phyloP scores from a whole-genome alignment of 2,888 invertebrate genomes.

The Pachymerium ferrugineum region DNA sequence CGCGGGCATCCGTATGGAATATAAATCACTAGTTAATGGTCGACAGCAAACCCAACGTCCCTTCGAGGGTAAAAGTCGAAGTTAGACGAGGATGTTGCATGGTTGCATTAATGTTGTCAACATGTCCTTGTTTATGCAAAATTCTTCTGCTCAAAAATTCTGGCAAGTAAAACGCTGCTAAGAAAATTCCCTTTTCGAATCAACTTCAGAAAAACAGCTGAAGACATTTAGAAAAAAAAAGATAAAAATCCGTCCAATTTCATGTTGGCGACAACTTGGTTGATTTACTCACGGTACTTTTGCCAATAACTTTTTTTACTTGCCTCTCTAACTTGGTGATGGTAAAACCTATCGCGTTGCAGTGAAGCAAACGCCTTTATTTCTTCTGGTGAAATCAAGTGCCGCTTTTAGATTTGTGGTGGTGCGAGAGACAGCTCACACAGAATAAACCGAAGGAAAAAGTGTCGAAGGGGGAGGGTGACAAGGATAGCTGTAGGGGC shows the following conservation, averaged over 20 bases:
- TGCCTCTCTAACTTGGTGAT: background rate
- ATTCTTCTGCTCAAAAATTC: no score
- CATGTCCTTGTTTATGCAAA: background rate
- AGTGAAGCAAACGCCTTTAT: slow-evolving; percentile 16
- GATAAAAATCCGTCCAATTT: slow-evolving; percentile 24
- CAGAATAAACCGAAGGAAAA: slow-evolving; percentile 8
- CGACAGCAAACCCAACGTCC: background rate
- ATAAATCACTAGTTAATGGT: background rate
- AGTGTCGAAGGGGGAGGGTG: slow-evolving; percentile 15
- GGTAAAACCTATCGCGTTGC: slow-evolving; percentile 24
- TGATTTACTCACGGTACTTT: slow-evolving; percentile 20
- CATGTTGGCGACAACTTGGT: slow-evolving; percentile 22
- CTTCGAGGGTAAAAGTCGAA: slow-evolving; percentile 19
- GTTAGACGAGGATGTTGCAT: slow-evolving; percentile 12
- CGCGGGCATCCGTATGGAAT: slow-evolving; percentile 19
- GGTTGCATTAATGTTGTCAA: slow-evolving; percentile 4
- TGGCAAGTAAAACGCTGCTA: background rate
- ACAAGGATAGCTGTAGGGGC: background rate
- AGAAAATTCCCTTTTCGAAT: no score
- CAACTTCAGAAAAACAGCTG: background rate
- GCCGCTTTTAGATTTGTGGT: slow-evolving; percentile 24
- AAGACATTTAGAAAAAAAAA: background rate
- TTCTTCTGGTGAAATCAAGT: slow-evolving; percentile 24
- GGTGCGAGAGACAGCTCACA: slow-evolving; percentile 25
- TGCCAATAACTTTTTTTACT: slow-evolving; percentile 2